Conservation (phyloP, 2,797 vertebrate species). For the Falco biarmicus region DNA sequence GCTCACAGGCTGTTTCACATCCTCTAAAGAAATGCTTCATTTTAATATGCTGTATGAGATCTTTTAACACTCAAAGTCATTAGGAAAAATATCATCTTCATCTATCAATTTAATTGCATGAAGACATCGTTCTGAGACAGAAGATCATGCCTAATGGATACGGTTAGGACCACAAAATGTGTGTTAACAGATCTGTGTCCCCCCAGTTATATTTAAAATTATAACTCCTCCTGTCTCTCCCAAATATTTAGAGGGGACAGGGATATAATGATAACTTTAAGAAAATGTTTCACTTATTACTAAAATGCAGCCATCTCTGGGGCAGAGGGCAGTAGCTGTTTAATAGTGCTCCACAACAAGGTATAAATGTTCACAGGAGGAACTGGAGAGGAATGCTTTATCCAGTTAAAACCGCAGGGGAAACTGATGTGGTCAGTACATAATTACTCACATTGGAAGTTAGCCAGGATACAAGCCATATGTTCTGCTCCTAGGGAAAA, state of each 20-base stretch:
- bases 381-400: not conserved
- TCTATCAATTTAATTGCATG: not conserved
- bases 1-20: not conserved
- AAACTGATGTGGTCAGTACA: not conserved
- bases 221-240: not conserved
- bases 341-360: not conserved
- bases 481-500: not conserved
- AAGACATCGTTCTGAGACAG: not conserved
- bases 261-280: not conserved
- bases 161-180: not conserved
- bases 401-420: not conserved
- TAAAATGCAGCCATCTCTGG: not conserved
- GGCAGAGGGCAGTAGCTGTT: not conserved
- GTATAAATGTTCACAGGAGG: not conserved
- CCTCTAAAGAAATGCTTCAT: not conserved
- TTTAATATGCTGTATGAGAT: not conserved
- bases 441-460: slow-evolving; percentile 15
- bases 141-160: not conserved
- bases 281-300: not conserved
- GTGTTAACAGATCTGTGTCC: not conserved
- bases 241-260: not conserved
- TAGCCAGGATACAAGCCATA: not conserved
- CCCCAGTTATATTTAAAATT: not conserved
- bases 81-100: not conserved
- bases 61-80: not conserved